phyloP scores from a whole-genome alignment of 2,888 invertebrate genomes.

The Ennomos quercinarius region DNA sequence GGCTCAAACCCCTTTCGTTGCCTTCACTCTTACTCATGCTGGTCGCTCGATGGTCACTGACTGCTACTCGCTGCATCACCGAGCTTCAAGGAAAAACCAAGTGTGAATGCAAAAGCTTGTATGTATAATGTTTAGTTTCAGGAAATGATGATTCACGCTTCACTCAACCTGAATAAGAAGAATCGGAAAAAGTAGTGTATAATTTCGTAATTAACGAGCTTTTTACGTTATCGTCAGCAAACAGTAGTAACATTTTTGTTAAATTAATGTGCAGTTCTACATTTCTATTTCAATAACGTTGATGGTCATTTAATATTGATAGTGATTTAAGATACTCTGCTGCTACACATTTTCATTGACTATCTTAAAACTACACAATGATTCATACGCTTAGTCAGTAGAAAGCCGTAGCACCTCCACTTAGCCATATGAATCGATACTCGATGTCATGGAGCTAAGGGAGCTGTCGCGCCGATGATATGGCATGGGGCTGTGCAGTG shows the following conservation, averaged over 20 bases:
- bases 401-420: slow-evolving; percentile 18
- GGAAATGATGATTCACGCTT: slow-evolving; percentile 32
- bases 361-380: not conserved
- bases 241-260: no score
- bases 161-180: slow-evolving; percentile 20
- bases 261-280: no score
- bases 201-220: not conserved
- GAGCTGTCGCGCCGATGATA: slow-evolving; percentile 23
- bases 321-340: not conserved
- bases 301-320: no score
- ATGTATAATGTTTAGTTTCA: slow-evolving; percentile 15
- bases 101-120: slow-evolving; percentile 14
- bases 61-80: slow-evolving; percentile 53
- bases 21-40: slow-evolving; percentile 56
- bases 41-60: slow-evolving; percentile 27
- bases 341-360: not conserved
- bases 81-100: slow-evolving; percentile 27
- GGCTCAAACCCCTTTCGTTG: slow-evolving; percentile 66
- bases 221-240: no score
- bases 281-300: no score
- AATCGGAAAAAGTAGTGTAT: not conserved
- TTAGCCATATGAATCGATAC: slow-evolving; percentile 11
- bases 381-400: slow-evolving; percentile 1
- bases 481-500: slow-evolving; percentile 52
- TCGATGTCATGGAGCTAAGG: slow-evolving; percentile 5